Evolutionary conservation across 2,888 invertebrate genomes (phyloP), one percentile per base, ranked within the genome.

Genomic region (Lochmaea crataegi): DNA sequence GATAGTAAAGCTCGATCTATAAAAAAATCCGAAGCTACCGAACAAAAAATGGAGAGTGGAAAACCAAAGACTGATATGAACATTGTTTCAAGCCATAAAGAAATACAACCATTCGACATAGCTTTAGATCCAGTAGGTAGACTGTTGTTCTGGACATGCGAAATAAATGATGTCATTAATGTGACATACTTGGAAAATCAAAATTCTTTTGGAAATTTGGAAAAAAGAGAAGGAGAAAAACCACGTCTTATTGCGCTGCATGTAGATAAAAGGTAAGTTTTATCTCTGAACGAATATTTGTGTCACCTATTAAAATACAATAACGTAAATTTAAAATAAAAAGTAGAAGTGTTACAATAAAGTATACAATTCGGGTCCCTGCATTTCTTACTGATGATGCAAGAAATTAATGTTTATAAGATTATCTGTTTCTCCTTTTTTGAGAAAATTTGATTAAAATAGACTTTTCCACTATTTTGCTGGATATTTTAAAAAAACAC

Each of bases 91-190:
- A 83, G 82, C 22, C 81, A 83, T 69, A 87, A 90, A 4, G 90
- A 90, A 2, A 89, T 91, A 2, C 90, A 92, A 72, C 95, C 96
- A 0, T 94, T 91, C 82, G 96, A 97, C 85, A 90, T 98, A 80
- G 97, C 94, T 0, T 88, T 98, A 9, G 97, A 98, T 86, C 92
- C 94, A 0, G 89, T 95, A 45, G 94, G 96, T 0, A 90, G 96
- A 16, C 87, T 95, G 1, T 85, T 98, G 0, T 97, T 96, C 87
- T 97, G 97, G 96, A 94, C 96, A 0, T 96, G 96, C 81, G 89
- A 93, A 0, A 90, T 91, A 76, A 91, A 93, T 10, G 94, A 97
- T 84, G 93, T 94, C 0, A 96, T 98, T 64, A 97, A 97, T 85
- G 94, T 96, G 0, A 97, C 97, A 0, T 90, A 94, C 75, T 89